Conservation (phyloP, 2,888 invertebrate species). For the Branchellion lobata region DNA sequence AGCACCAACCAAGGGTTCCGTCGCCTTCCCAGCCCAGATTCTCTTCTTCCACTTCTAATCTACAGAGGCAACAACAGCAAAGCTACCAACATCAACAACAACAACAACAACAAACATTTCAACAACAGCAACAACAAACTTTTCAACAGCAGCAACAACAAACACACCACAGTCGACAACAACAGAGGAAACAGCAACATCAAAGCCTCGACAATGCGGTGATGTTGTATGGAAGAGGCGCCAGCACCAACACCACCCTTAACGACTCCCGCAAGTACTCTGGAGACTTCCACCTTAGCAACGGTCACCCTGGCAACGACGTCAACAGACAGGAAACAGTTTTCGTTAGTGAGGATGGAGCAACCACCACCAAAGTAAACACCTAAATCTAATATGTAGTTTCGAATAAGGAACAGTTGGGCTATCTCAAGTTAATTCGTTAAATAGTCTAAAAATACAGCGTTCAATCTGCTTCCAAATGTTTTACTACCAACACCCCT, state of each 20-base stretch:
- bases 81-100: constrained; percentile 1
- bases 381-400: too few species aligned
- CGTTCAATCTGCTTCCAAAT: too few species aligned
- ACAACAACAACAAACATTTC: background rate
- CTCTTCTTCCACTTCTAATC: background rate
- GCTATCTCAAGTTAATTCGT: too few species aligned
- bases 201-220: constrained; percentile 35
- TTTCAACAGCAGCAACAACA: constrained; percentile 19
- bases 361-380: constrained; percentile 31
- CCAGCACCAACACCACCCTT: background rate
- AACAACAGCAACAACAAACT: constrained; percentile 19
- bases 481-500: too few species aligned
- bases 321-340: constrained; percentile 18
- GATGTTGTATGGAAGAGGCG: constrained; percentile 1
- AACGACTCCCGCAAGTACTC: background rate
- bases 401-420: too few species aligned
- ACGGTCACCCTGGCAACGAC: constrained; percentile 5
- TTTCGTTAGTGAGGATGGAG: constrained; percentile 24
- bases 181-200: background rate
- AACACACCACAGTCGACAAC: background rate
- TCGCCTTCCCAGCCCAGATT: constrained; percentile 1
- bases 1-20: background rate
- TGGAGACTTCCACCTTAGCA: constrained; percentile 3
- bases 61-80: constrained; percentile 1
- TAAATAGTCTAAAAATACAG: too few species aligned